Evolutionary conservation across 2,113 vertebrate species (phyloP).

Genomic region (Uropsilus gracilis): DNA sequence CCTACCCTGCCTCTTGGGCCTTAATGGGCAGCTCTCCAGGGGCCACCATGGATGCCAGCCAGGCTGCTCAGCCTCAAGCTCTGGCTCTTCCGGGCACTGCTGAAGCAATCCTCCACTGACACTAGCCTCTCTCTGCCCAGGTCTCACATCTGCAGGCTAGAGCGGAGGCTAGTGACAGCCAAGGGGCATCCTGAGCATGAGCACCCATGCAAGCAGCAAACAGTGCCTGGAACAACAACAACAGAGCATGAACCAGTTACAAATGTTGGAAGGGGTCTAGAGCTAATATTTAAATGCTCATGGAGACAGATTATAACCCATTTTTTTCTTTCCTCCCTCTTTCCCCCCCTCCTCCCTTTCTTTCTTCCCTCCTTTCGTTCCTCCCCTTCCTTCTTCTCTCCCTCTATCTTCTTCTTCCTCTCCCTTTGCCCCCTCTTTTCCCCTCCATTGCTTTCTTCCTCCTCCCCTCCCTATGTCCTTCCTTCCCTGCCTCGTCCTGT

Average conservation of each 20-base stretch:
- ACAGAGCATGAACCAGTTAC: not conserved
- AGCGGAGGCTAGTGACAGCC: too few species aligned
- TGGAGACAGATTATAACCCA: not conserved
- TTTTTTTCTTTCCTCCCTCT: not conserved
- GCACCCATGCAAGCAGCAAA: rapidly evolving
- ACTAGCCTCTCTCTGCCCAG: not conserved
- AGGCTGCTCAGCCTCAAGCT: not conserved
- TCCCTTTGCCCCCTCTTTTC: not conserved
- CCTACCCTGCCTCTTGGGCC: not conserved
- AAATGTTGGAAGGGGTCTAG: not conserved
- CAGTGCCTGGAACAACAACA: too few species aligned
- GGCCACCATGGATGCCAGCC: not conserved
- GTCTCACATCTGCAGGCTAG: not conserved
- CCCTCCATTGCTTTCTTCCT: not conserved
- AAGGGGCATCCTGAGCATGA: rapidly evolving
- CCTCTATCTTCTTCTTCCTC: too few species aligned
- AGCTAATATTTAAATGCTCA: not conserved
- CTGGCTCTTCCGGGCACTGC: not conserved
- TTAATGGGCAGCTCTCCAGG: not conserved
- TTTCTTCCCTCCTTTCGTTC: too few species aligned
- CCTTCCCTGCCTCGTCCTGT: not conserved
- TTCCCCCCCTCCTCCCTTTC: not conserved
- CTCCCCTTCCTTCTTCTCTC: not conserved
- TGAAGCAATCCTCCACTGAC: not conserved
- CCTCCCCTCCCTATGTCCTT: not conserved